These are phyloP conservation scores for Corapipo altera DNA, from an alignment of 2,113 vertebrate genomes.

Conservation along the genomic window DNA sequence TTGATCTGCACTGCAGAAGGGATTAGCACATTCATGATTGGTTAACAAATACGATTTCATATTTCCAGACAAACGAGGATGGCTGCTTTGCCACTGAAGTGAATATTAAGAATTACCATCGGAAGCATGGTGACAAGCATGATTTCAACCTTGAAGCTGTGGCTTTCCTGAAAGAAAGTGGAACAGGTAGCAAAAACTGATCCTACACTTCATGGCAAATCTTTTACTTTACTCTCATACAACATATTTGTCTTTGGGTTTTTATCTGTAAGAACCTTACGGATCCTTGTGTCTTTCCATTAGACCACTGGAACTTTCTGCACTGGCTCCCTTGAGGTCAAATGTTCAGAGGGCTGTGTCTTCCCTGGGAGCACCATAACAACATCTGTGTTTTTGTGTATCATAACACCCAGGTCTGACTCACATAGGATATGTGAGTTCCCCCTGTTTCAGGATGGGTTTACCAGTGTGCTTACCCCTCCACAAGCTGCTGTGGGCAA, in stretches of 20 bases:
- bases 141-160: conserved; percentile 47
- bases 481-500: not conserved
- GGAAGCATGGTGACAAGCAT: not conserved
- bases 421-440: not conserved
- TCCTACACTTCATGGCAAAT: not conserved
- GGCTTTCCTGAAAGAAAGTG: conserved; percentile 55
- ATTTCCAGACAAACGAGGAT: conserved; percentile 7
- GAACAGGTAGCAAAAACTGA: conserved; percentile 50
- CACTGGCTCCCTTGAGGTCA: not conserved
- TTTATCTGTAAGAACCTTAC: not conserved
- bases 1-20: not conserved
- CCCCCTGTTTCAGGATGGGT: not conserved
- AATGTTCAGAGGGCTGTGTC: not conserved
- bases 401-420: not conserved
- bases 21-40: not conserved
- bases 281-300: not conserved
- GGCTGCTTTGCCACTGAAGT: conserved; percentile 47
- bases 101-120: conserved; percentile 13
- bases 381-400: not conserved
- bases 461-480: not conserved
- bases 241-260: not conserved
- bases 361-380: not conserved
- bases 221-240: not conserved
- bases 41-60: not conserved
- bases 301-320: not conserved